Base-by-base conservation (phyloP, 2,797 vertebrate genomes). In the Labroides dimidiatus region DNA sequence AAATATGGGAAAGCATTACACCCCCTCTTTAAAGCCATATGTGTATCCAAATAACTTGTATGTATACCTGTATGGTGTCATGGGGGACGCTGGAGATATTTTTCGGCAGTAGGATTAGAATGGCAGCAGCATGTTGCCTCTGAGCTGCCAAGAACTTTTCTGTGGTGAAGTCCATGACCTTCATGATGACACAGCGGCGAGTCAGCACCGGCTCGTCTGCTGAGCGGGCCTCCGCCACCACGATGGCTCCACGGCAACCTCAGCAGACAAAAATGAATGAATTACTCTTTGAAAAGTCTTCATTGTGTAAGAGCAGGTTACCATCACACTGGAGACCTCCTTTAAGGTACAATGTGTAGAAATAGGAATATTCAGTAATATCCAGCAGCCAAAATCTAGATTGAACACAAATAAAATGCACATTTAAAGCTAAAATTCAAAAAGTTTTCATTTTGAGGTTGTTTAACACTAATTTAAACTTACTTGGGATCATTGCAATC, bases 171-270 rank as follows among this genome's bases (percentile, higher is more conserved):
- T 96, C 95, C 2, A 37, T 21, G 47, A 94, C 84, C 77, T 89
- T 94, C 93, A 95, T 93, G 83, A 96, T 72, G 62, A 95, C 89
- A 68, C 94, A 95, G 49, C 92, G 93, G 2, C 95, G 90, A 19
- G 90, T 93, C 77, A 96, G 85, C 7, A 75, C 82, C 0, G 80
- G 85, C 45, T 95, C 92, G 0, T 93, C 92, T 0, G 88, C 85
- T 0, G 94, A 91, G 5, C 94, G 86, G 0, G 91, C 94, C 78
- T 96, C 95, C 0, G 94, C 95, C 36, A 93, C 92, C 47, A 95
- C 91, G 7, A 93, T 89, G 51, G 92, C 93, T n/a, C 92, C 93
- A n/a, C 91, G 90, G 60, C 94, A 95, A 52, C 95, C 95, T 95
- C 43, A 5, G 11, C 7, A 49, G 15, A 33, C 33, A 45, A 10